Conservation (phyloP, 1,140 invertebrate species). For the Hydropsyche tenuis region DNA sequence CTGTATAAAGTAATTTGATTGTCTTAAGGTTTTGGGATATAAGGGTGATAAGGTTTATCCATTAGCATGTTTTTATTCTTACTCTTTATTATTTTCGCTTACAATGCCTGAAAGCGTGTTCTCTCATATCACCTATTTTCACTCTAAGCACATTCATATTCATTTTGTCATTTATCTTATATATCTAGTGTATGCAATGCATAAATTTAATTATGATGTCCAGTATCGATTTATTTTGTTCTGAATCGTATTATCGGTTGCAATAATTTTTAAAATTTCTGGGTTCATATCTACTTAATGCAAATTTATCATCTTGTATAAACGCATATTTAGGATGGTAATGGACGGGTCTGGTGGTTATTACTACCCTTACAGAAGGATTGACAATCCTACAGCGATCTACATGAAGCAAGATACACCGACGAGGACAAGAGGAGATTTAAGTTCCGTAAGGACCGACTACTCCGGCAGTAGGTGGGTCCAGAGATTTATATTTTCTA, state of each 20-base stretch:
- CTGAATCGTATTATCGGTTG: too few relatives aligned
- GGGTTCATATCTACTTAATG: not conserved
- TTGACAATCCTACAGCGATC: conserved; percentile 37
- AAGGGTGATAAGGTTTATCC: too few relatives aligned
- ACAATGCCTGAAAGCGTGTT: too few relatives aligned
- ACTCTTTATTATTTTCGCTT: too few relatives aligned
- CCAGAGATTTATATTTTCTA: conserved; percentile 10
- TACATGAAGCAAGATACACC: conserved; percentile 45
- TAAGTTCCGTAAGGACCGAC: conserved; percentile 56
- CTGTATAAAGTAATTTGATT: too few relatives aligned
- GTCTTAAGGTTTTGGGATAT: not conserved
- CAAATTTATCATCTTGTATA: conserved; percentile 4
- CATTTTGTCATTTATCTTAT: too few relatives aligned
- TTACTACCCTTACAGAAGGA: conserved; percentile 52
- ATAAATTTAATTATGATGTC: too few relatives aligned
- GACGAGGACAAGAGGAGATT: conserved; percentile 48
- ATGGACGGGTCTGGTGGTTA: conserved; percentile 49
- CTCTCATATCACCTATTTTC: too few relatives aligned
- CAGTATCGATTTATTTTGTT: too few relatives aligned
- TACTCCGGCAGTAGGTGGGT: conserved; percentile 58
- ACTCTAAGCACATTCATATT: too few relatives aligned
- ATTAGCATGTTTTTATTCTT: too few relatives aligned
- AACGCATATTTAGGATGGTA: conserved; percentile 32
- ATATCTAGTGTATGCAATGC: too few relatives aligned
- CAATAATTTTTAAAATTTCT: not conserved